Evolutionary conservation across 30 jellyfish, hydroid and myxozoan genomes (phyloP).

Genomic region (Catostylus mosaicus): DNA sequence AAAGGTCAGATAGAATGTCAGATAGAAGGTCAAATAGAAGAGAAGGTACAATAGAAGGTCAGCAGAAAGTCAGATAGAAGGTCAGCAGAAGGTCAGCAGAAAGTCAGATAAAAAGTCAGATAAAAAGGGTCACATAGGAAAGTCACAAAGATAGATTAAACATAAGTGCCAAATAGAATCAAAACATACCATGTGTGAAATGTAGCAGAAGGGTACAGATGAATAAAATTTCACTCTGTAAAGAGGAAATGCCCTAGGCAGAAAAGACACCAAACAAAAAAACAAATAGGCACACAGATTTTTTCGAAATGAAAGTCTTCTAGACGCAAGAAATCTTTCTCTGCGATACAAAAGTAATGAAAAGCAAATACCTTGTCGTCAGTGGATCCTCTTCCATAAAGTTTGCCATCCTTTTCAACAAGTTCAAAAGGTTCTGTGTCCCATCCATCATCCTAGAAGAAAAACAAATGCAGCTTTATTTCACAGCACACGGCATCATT

Average conservation of each 20-base stretch:
- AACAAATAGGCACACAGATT: too few species aligned
- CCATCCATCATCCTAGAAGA: slow-evolving; percentile 92
- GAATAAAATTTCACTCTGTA: too few species aligned
- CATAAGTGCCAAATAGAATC: too few species aligned
- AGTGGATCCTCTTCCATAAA: slow-evolving; percentile 94
- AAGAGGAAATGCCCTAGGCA: too few species aligned
- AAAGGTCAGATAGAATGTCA: neutral
- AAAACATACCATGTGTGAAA: too few species aligned
- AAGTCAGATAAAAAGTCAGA: neutral
- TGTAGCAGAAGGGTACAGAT: too few species aligned
- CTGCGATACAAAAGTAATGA: neutral
- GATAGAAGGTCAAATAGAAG: neutral
- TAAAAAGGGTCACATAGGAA: too few species aligned
- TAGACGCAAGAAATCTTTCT: neutral
- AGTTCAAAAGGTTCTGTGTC: slow-evolving; percentile 88
- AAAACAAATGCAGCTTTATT: neutral
- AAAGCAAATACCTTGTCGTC: slow-evolving; percentile 78
- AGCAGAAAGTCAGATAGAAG: neutral
- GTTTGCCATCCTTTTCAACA: slow-evolving; percentile 76
- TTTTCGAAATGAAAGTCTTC: too few species aligned
- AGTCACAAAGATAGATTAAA: too few species aligned
- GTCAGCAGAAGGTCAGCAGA: too few species aligned
- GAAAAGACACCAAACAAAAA: too few species aligned
- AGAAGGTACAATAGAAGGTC: neutral
- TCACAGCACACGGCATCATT: too few species aligned